Evolutionary conservation across 2,888 invertebrate genomes (phyloP).

Genomic region (Lapara coniferarum): DNA sequence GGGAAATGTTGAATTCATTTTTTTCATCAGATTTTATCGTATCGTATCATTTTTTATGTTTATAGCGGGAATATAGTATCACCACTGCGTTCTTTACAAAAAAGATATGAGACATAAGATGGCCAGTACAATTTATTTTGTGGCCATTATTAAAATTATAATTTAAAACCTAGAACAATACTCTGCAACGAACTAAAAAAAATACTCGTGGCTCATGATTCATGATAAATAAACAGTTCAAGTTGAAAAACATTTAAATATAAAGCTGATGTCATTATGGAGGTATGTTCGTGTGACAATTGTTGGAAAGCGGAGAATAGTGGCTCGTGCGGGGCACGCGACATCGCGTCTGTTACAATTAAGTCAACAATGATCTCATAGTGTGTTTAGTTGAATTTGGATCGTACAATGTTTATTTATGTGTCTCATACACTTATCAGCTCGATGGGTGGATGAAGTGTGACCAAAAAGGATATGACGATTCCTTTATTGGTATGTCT

Average conservation of each 20-base stretch:
- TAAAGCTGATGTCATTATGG: conserved; percentile 51
- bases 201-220: conserved; percentile 3
- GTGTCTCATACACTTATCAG: neutral
- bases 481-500: too few species aligned
- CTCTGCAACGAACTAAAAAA: too few species aligned
- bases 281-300: conserved; percentile 42
- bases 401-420: conserved; percentile 6
- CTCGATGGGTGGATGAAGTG: too few species aligned
- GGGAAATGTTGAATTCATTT: neutral
- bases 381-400: conserved; percentile 7
- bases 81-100: too few species aligned
- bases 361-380: conserved; percentile 26
- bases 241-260: conserved; percentile 42
- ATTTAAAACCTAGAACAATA: too few species aligned
- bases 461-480: too few species aligned
- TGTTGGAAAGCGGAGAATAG: conserved; percentile 26
- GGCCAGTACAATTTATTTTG: too few species aligned
- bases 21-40: too few species aligned
- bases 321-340: conserved; percentile 47
- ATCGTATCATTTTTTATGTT: too few species aligned
- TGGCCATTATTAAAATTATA: too few species aligned
- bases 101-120: too few species aligned
- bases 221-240: conserved; percentile 22
- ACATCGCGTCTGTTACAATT: conserved; percentile 24
- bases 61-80: neutral